Conservation (phyloP, 53 echinoderm and acorn worm genomes). For the Glandiceps talaboti region DNA sequence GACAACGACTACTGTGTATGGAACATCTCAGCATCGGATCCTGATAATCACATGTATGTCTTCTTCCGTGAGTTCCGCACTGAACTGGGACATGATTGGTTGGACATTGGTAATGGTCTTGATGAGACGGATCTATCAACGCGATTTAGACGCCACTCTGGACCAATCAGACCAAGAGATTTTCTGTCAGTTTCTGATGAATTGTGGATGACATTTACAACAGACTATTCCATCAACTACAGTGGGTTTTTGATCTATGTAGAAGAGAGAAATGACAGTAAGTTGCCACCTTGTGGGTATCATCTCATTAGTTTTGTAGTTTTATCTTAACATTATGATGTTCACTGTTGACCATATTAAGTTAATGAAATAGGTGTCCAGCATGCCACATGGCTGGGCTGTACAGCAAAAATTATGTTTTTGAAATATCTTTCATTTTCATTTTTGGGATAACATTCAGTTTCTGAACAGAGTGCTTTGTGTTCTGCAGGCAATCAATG, state of each 20-base stretch:
- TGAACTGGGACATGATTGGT: conserved; percentile 15
- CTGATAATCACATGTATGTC: conserved; percentile 20
- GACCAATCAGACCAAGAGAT: background rate
- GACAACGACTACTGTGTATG: conserved; percentile 49
- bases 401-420: too few relatives aligned
- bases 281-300: too few relatives aligned
- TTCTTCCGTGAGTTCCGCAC: conserved; percentile 25
- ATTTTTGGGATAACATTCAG: too few relatives aligned
- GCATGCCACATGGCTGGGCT: too few relatives aligned
- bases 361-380: too few relatives aligned
- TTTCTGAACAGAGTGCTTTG: too few relatives aligned
- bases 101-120: conserved; percentile 12
- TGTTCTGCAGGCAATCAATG: too few relatives aligned
- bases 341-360: too few relatives aligned
- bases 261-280: conserved; percentile 41
- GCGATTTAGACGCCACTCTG: background rate
- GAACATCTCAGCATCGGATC: conserved; percentile 29
- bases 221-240: conserved; percentile 19
- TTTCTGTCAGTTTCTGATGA: background rate
- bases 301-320: too few relatives aligned
- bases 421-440: too few relatives aligned
- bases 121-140: conserved; percentile 12
- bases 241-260: conserved; percentile 32
- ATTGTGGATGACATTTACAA: conserved; percentile 47
- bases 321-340: too few relatives aligned